These are phyloP conservation scores for Bambusicola thoracicus DNA, from an alignment of 2,113 vertebrate genomes.

Conservation along the genomic window DNA sequence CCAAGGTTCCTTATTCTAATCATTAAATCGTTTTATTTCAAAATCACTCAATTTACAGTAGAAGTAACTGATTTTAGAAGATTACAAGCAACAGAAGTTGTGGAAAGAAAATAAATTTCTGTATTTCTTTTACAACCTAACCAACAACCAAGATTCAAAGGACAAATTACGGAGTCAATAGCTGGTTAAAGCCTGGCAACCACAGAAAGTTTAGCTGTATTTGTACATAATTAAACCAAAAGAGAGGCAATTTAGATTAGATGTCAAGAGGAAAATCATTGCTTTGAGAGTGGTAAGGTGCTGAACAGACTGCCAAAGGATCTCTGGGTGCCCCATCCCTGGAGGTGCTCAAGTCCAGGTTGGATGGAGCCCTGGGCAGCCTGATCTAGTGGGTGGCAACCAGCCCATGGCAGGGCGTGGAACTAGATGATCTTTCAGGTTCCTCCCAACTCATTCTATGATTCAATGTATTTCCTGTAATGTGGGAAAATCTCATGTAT, in stretches of 20 bases:
- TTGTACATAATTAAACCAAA: too few relatives aligned
- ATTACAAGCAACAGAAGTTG: fast-evolving
- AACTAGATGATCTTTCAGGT: background rate
- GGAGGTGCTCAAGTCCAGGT: too few relatives aligned
- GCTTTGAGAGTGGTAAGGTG: too few relatives aligned
- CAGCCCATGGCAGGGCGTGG: too few relatives aligned
- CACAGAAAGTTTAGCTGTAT: background rate
- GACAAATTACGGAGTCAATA: background rate
- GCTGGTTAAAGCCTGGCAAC: background rate
- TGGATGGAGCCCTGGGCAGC: too few relatives aligned
- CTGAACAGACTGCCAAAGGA: too few relatives aligned
- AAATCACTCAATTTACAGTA: fast-evolving
- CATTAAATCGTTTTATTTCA: background rate
- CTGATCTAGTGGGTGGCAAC: too few relatives aligned
- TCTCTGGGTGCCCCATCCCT: too few relatives aligned
- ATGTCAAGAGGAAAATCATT: too few relatives aligned
- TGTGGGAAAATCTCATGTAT: fast-evolving
- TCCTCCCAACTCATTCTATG: background rate
- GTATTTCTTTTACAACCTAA: background rate
- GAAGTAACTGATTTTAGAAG: background rate
- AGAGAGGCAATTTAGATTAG: too few relatives aligned
- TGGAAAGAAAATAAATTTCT: background rate
- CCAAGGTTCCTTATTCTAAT: background rate
- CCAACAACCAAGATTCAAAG: background rate
- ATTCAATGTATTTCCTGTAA: background rate